Evolutionary conservation across 2,888 invertebrate genomes (phyloP).

Genomic region (Trachelus stipa): DNA sequence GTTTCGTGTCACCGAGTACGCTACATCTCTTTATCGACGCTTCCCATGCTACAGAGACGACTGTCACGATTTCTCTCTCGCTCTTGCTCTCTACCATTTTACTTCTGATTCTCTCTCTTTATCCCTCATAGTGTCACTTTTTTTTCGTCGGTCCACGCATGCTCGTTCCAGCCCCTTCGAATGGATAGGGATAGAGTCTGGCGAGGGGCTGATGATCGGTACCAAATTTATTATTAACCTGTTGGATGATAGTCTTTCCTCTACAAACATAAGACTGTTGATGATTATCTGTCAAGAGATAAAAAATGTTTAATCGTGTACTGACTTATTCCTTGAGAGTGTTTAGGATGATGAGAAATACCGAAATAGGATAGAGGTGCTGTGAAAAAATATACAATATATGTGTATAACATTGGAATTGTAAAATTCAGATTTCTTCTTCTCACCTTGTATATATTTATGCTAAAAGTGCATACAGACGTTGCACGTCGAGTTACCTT

Average conservation of each 20-base stretch:
- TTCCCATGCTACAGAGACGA: not conserved
- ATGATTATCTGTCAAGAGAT: not conserved
- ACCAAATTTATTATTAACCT: not conserved
- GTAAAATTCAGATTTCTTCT: not conserved
- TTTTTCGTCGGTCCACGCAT: not conserved
- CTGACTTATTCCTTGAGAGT: not conserved
- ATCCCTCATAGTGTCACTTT: not conserved
- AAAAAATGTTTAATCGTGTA: not conserved
- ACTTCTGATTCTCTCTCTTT: not conserved
- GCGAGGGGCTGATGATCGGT: not conserved
- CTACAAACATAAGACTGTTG: not conserved
- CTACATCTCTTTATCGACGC: not conserved
- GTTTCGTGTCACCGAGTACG: not conserved
- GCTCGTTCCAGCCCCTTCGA: not conserved
- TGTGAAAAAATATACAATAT: not conserved
- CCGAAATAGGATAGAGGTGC: not conserved
- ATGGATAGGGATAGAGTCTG: not conserved
- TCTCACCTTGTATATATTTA: not conserved
- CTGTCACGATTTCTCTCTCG: not conserved
- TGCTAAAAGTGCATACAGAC: not conserved
- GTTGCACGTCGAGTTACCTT: not conserved
- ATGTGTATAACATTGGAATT: not conserved
- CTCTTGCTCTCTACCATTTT: not conserved
- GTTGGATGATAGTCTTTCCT: not conserved
- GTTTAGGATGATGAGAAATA: not conserved